A percentile compares a stretch with the other conserved stretches of the same genome.
These are phyloP conservation scores for Thera britannica DNA, from an alignment of 2,888 invertebrate species.

Conservation along the genomic window DNA sequence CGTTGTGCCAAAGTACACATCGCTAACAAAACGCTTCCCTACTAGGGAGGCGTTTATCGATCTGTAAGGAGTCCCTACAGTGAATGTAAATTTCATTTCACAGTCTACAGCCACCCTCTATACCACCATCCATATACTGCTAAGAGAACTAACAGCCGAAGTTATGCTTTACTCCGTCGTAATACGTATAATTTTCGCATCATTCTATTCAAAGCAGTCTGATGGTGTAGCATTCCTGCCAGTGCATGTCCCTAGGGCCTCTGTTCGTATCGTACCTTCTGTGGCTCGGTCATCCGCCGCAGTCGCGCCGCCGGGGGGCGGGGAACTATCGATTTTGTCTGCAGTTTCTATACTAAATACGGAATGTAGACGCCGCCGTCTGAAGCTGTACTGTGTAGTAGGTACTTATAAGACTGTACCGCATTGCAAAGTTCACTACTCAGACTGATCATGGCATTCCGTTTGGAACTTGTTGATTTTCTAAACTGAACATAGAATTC, in stretches of 20 bases:
- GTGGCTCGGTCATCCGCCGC: constrained; percentile 59
- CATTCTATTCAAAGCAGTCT: constrained; percentile 17
- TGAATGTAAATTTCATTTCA: constrained; percentile 13
- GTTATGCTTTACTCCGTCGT: constrained; percentile 22
- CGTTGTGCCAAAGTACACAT: constrained; percentile 4
- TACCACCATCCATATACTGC: neutral
- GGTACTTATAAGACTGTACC: constrained; percentile 38
- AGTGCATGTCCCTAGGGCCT: constrained; percentile 54
- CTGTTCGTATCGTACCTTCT: constrained; percentile 8
- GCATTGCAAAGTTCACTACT: constrained; percentile 63
- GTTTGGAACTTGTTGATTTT: constrained; percentile 64
- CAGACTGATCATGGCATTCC: constrained; percentile 62
- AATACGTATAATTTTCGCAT: constrained; percentile 24
- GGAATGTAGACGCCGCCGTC: constrained; percentile 58
- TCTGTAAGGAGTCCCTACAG: neutral
- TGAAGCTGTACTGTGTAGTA: constrained; percentile 42
- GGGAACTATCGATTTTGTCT: constrained; percentile 79
- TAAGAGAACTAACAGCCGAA: constrained; percentile 5
- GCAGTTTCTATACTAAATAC: constrained; percentile 68
- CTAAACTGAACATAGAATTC: constrained; percentile 36
- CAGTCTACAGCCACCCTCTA: neutral
- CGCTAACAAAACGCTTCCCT: constrained; percentile 7
- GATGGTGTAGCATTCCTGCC: constrained; percentile 49
- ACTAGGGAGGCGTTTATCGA: no score
- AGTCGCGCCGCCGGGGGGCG: constrained; percentile 46